Evolutionary conservation across 92 coral and sea anemone species (phyloP).

Genomic region (Phymanthus crucifer): DNA sequence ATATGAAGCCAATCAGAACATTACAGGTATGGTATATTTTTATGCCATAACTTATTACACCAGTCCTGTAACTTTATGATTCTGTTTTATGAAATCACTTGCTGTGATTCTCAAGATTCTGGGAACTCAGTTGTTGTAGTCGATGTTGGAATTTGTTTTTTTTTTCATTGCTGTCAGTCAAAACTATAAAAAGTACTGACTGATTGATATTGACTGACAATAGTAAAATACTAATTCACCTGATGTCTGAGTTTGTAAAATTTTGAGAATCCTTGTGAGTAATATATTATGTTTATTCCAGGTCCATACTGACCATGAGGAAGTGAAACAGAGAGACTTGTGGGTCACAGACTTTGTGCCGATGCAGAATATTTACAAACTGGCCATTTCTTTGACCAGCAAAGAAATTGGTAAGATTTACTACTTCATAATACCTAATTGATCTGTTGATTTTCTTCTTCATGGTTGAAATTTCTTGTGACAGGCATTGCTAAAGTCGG

Average conservation of each 20-base stretch:
- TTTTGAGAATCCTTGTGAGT: no score
- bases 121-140: no score
- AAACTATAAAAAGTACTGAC: no score
- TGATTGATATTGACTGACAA: no score
- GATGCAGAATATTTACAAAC: constrained; percentile 94
- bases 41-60: no score
- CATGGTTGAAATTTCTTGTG: not conserved
- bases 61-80: not conserved
- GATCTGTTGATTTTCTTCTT: not conserved
- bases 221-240: no score
- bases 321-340: constrained; percentile 92
- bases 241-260: no score
- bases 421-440: no score
- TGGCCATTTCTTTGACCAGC: constrained; percentile 89
- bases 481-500: not conserved
- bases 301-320: constrained; percentile 97
- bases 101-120: no score
- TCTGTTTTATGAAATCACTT: no score
- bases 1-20: constrained; percentile 87
- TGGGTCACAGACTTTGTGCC: constrained; percentile 99
- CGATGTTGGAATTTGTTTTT: no score
- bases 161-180: no score
- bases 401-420: constrained; percentile 86
- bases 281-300: constrained; percentile 10
- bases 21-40: constrained; percentile 53